These are phyloP conservation scores for Drosophila leonis DNA, from an alignment of 2,888 invertebrate genomes.

Conservation along the genomic window DNA sequence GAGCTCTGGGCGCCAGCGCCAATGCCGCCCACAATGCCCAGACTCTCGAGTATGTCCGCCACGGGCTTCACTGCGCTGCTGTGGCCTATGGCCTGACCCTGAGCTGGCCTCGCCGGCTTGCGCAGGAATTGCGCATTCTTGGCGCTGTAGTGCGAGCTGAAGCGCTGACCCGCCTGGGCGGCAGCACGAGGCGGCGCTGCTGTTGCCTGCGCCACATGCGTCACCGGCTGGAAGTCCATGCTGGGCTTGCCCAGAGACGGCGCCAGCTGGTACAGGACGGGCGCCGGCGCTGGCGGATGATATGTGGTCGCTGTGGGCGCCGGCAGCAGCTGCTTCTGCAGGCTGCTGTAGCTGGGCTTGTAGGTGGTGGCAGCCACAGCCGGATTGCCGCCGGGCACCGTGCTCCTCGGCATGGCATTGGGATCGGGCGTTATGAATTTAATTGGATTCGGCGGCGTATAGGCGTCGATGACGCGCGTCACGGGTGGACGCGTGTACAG, in stretches of 20 bases:
- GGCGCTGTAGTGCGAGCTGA: constrained; percentile 86
- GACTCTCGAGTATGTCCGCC: constrained; percentile 80
- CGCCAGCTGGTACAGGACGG: constrained; percentile 69
- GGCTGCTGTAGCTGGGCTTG: constrained; percentile 83
- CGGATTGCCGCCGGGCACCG: constrained; percentile 74
- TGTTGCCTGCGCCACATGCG: constrained; percentile 36
- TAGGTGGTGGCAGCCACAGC: constrained; percentile 86
- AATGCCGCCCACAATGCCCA: constrained; percentile 82
- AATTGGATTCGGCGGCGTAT: constrained; percentile 79
- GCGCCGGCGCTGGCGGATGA: constrained; percentile 73
- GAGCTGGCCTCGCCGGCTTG: constrained; percentile 46
- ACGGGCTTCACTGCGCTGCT: constrained; percentile 75
- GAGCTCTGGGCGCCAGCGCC: constrained; percentile 21
- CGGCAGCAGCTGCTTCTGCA: constrained; percentile 53
- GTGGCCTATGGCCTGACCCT: constrained; percentile 35
- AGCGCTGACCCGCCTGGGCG: constrained; percentile 67
- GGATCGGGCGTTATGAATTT: constrained; percentile 81
- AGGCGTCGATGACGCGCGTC: constrained; percentile 83
- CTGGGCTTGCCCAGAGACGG: constrained; percentile 52
- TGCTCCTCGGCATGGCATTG: constrained; percentile 70
- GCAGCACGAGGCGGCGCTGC: background rate
- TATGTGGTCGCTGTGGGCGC: constrained; percentile 78
- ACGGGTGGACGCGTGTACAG: constrained; percentile 84
- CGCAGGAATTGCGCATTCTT: constrained; percentile 80
- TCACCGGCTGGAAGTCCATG: constrained; percentile 69